These are phyloP conservation scores for Pseudomyrmex pallidus DNA, from an alignment of 1,140 invertebrate genomes.

Conservation along the genomic window DNA sequence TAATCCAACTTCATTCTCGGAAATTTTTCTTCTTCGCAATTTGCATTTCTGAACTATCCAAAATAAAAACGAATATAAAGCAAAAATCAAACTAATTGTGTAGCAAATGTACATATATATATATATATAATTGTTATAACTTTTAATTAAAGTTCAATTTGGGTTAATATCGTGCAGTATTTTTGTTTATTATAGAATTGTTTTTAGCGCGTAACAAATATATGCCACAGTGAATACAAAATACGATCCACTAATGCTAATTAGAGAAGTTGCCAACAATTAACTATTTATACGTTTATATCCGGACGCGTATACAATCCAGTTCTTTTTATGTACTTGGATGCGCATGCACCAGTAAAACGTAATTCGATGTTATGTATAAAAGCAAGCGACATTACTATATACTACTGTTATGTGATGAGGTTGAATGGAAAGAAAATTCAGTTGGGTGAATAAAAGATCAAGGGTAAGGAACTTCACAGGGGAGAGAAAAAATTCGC, in stretches of 20 bases:
- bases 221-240: background rate
- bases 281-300: slow-evolving; percentile 18
- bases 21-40: slow-evolving; percentile 11
- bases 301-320: background rate
- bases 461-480: background rate
- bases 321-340: background rate
- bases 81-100: slow-evolving; percentile 10
- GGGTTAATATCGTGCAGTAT: slow-evolving; percentile 9
- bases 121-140: background rate
- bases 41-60: slow-evolving; percentile 19
- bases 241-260: background rate
- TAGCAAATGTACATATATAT: background rate
- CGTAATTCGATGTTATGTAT: background rate
- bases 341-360: background rate
- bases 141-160: slow-evolving; percentile 8
- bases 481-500: background rate
- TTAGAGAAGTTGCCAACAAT: background rate
- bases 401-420: background rate
- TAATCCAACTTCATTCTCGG: no score
- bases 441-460: slow-evolving; percentile 23
- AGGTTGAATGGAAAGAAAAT: background rate
- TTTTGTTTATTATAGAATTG: background rate
- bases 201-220: background rate
- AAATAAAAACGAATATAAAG: background rate
- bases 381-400: background rate